These are phyloP conservation scores for Bombus vancouverensis DNA, from an alignment of 1,140 invertebrate species.

Conservation along the genomic window DNA sequence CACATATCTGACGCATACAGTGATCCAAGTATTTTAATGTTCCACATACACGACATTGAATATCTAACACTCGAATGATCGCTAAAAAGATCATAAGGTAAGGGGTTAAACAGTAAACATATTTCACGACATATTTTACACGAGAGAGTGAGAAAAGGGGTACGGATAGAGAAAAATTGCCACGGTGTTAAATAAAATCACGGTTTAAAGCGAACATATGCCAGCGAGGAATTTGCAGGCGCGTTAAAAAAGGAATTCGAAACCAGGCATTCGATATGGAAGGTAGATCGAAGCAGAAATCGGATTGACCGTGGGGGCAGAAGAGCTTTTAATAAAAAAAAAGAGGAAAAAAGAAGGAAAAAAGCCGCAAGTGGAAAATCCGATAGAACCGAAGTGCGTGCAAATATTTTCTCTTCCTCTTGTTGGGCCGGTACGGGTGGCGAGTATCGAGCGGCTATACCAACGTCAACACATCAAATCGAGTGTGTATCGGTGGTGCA, in stretches of 20 bases:
- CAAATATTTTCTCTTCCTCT: conserved; percentile 78
- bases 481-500: conserved; percentile 77
- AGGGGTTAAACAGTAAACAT: background rate
- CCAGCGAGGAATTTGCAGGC: conserved; percentile 27
- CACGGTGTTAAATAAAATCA: conserved; percentile 39
- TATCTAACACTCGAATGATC: background rate
- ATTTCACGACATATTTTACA: too few relatives aligned
- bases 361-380: conserved; percentile 77
- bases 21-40: too few relatives aligned
- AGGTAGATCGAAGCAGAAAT: conserved; percentile 64
- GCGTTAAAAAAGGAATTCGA: conserved; percentile 50
- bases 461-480: conserved; percentile 78
- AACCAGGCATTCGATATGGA: conserved; percentile 53
- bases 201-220: conserved; percentile 26
- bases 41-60: too few relatives aligned
- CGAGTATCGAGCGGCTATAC: conserved; percentile 56
- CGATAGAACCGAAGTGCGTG: conserved; percentile 75
- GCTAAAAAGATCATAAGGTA: background rate
- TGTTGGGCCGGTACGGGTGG: conserved; percentile 56
- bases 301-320: conserved; percentile 59
- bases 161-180: background rate
- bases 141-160: background rate
- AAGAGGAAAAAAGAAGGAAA: too few relatives aligned
- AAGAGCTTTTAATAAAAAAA: conserved; percentile 75
- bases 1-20: too few relatives aligned